Base-by-base conservation (phyloP, 2,888 invertebrate species). In the Calliscelio sp. region DNA sequence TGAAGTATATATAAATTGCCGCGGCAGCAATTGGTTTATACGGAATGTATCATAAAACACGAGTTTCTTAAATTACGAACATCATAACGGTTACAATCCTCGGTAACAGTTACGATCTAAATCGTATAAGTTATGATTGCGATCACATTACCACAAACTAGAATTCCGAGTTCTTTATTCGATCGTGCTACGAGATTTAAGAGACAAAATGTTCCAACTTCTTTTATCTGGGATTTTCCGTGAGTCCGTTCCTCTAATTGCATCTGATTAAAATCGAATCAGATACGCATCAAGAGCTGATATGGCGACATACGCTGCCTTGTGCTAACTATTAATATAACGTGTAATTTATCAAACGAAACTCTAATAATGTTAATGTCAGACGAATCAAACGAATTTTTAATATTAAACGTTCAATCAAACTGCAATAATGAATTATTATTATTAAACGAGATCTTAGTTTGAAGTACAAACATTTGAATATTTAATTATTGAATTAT, bases 221-320 rank as follows among this genome's bases (percentile, higher is more conserved):
- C n/a, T n/a, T n/a, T n/a, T n/a, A n/a, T n/a, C n/a, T n/a, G n/a
- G n/a, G n/a, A n/a, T n/a, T n/a, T n/a, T n/a, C n/a, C n/a, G n/a
- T n/a, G n/a, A 65, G 20, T 32, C 5, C 20, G 5, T 35, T 65
- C 32, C 1, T n/a, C 22, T 68, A 68, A 68, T 55, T 41, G 49
- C 53, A 25, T 55, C 57, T 55, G 70, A 70, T 70, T 53, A 70
- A 70, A 70, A 57, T 57, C 57, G 55, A 57, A 68, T 68, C 25
- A 68, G 38, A 68, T 55, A 55, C 55, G 41, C 38, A n/a, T 57
- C 70, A 70, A 28, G n/a, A n/a, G n/a, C n/a, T 55, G 55, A 55
- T 55, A 18, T 14, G 68, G 41, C 18, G 41, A 57, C 70, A 57
- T n/a, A 20, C 28, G 55, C 44, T 70, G 41, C 57, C 55, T 32